Percentiles rank a stretch among this genome's conserved stretches.
Conservation (phyloP, 1,140 invertebrate genomes). For the Olivierus martensii region DNA sequence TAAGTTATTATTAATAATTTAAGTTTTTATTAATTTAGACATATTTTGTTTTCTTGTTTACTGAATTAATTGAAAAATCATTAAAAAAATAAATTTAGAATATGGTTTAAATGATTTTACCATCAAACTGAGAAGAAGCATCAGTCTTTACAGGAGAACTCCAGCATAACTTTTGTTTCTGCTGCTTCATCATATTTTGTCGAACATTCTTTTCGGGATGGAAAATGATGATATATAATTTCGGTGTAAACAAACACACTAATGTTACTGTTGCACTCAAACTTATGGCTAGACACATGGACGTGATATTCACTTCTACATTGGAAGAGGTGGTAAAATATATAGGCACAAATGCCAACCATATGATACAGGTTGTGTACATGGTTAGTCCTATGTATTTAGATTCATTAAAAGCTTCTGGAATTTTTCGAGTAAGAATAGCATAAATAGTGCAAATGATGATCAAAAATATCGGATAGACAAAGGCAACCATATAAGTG, state of each 20-base stretch:
- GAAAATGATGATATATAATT: conserved; percentile 86
- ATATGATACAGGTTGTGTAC: conserved; percentile 89
- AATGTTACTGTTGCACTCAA: conserved; percentile 78
- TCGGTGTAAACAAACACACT: conserved; percentile 79
- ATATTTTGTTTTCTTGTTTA: too few species aligned
- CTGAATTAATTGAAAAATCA: too few species aligned
- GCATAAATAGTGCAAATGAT: conserved; percentile 77
- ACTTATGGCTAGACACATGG: conserved; percentile 82
- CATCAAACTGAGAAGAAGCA: too few species aligned
- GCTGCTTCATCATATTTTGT: too few species aligned
- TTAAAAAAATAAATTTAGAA: too few species aligned
- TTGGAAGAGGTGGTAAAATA: conserved; percentile 79
- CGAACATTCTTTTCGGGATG: conserved; percentile 83
- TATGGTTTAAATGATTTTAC: conserved; percentile 81
- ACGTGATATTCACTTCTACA: conserved; percentile 77
- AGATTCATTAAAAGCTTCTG: conserved; percentile 88
- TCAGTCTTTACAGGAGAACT: too few species aligned
- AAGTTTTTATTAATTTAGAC: too few species aligned
- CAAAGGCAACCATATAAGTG: conserved; percentile 73
- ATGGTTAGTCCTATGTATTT: conserved; percentile 91
- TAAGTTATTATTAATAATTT: too few species aligned
- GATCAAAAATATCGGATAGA: conserved; percentile 74
- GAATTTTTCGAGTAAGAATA: conserved; percentile 77
- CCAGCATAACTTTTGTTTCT: too few species aligned
- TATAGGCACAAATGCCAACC: conserved; percentile 79